Evolutionary conservation across 2,797 vertebrate genomes (phyloP), one percentile per base, ranked within the genome.

Genomic region (Scolopax rusticola): DNA sequence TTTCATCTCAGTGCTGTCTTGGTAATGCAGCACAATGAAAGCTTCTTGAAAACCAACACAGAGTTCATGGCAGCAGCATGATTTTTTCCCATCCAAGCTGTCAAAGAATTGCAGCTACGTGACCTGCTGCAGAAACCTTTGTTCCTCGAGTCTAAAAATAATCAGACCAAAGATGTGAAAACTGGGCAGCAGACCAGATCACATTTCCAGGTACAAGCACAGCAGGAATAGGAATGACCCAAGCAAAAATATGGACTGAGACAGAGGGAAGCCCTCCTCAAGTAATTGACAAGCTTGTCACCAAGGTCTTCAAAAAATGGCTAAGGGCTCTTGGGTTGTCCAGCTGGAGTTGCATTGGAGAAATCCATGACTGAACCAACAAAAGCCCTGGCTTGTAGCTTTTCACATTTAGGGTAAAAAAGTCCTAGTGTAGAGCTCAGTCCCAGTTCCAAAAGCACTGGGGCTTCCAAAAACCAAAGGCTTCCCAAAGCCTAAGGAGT

Each of bases 121-220:
- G 79, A 48, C 59, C 64, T 71, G 36, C 33, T 20, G 28, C 67
- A 75, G 76, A 91, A 91, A 80, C 32, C 61, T 91, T 94, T 90
- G 48, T 23, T 84, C 87, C 69, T 65, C 27, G 51, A 81, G 28
- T 32, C 33, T 71, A 30, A 74, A 93, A 77, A 25, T 88, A 84
- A 89, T 59, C n/a, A 41, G 33, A 50, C 3, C 20, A 38, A 65
- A 86, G 69, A 86, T 47, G 64, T 61, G 79, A 84, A 75, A 74
- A 41, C 12, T 23, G 38, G 32, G 65, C 45, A 91, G 73, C 18
- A 61, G 57, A 27, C 18, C 73, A 75, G 53, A 69, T 36, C 36
- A 36, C 36, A 36, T 64, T 65, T 24, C 25, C 45, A 71, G 45
- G 45, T 78, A 81, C 45, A 80, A 85, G 53, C 65, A 56, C 45